Base-by-base conservation (phyloP, 2,113 vertebrate species). In the Melospiza melodia region DNA sequence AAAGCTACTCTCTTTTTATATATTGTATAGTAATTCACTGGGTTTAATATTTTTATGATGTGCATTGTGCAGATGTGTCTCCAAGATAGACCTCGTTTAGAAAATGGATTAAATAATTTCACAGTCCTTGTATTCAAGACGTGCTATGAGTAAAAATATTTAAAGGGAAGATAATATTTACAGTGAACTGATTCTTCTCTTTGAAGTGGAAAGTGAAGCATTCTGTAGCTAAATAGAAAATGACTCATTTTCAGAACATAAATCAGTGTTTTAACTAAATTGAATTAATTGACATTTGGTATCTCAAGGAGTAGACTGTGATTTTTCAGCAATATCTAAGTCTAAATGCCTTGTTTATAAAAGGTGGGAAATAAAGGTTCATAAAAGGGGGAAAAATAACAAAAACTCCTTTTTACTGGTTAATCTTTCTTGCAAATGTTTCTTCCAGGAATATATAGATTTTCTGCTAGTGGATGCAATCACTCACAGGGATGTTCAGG, bases 251-350 rank as follows among this genome's bases (percentile, higher is more conserved):
- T 84, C 37, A 92, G 86, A 72, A 71, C 44, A 80, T 67, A 93
- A 77, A 90, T 91, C 65, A 68, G 28, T n/a, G 21, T 63, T 88
- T 77, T 77, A 93, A 91, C 14, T 15, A 37, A 80, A 91, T 21
- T 59, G 54, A 95, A 94, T 96, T 88, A 96, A 91, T 77, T 94
- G 85, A 83, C 59, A 77, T 79, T 91, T 93, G 22, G 3, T 86
- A 52, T 67, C 19, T 48, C 54, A 65, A 80, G 51, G 43, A 35
- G 27, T 41, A 88, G 30, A 85, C 9, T 62, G 62, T 6, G 77
- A 74, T 91, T 85, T 83, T 90, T 91, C 48, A 78, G 84, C 24
- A 85, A 62, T 71, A 68, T 48, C 57, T 39, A 52, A 63, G 4
- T 48, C 39, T 49, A 23, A 85, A 61, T 0, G 15, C 3, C 33